Percentiles rank a stretch among this genome's conserved stretches.
phyloP scores from a whole-genome alignment of 2,113 vertebrate genomes.

The Pseudorectes ferrugineus region DNA sequence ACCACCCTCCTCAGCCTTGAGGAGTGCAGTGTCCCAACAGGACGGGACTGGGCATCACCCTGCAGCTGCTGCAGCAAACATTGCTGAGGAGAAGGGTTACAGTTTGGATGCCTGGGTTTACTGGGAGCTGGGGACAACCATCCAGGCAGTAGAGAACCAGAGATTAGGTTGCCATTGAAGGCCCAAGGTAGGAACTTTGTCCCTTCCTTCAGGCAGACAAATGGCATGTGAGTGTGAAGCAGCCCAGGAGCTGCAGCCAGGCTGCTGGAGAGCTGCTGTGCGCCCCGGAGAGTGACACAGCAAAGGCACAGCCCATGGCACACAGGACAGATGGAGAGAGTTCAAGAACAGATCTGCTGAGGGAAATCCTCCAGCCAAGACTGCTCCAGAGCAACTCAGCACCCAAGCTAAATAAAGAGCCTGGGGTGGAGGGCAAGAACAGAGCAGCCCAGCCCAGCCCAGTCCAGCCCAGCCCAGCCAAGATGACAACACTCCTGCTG shows the following conservation, averaged over 20 bases:
- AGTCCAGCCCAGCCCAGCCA: background rate
- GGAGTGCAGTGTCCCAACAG: background rate
- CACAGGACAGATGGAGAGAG: background rate
- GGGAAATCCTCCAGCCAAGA: background rate
- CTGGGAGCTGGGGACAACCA: background rate
- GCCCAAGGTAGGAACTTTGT: background rate
- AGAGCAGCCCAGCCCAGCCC: background rate
- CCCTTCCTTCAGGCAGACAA: background rate
- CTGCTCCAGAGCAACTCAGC: background rate
- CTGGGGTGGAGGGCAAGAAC: background rate
- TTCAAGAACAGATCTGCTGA: background rate
- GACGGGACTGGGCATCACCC: background rate
- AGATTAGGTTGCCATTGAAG: background rate
- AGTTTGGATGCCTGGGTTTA: background rate
- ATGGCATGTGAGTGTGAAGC: background rate
- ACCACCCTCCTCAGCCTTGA: background rate
- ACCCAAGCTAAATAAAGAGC: conserved; percentile 12
- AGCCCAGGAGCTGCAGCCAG: background rate
- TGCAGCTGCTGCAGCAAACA: background rate
- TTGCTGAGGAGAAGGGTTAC: background rate
- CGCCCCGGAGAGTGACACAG: background rate
- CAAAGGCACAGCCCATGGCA: background rate
- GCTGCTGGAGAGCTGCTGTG: background rate
- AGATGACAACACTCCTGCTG: background rate
- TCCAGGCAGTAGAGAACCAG: background rate